Evolutionary conservation across 2,113 vertebrate genomes (phyloP).

Genomic region (Amblyopsis rosae): DNA sequence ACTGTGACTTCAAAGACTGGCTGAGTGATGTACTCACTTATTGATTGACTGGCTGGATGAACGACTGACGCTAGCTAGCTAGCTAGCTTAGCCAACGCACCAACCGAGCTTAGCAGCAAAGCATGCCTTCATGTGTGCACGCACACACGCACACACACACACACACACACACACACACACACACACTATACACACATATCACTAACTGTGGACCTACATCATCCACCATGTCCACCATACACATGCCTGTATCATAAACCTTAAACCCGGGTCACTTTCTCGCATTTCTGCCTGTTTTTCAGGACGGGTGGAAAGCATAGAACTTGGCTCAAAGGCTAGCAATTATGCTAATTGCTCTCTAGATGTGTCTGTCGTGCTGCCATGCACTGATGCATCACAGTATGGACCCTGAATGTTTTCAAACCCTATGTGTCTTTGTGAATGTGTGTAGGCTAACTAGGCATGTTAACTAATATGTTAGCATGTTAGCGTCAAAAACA

Average conservation of each 20-base stretch:
- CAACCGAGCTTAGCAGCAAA: constrained; percentile 1
- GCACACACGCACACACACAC: constrained; percentile 3
- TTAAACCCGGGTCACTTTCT: neutral
- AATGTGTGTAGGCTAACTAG: neutral
- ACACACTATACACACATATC: no score
- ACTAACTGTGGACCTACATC: no score
- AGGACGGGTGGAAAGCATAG: neutral
- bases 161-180: neutral
- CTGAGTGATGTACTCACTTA: constrained; percentile 33
- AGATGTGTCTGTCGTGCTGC: constrained; percentile 1
- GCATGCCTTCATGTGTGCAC: neutral
- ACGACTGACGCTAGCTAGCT: constrained; percentile 4
- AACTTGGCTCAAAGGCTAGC: constrained; percentile 2
- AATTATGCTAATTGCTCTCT: constrained; percentile 20
- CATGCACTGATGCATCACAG: neutral
- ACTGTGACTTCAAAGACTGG: constrained; percentile 76
- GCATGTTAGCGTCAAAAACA: no score
- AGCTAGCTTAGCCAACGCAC: constrained; percentile 17
- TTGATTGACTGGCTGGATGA: constrained; percentile 17
- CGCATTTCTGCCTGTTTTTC: neutral
- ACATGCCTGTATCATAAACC: neutral
- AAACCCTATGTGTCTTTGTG: neutral
- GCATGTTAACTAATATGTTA: no score
- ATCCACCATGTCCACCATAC: no score
- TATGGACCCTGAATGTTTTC: neutral